Conservation (phyloP, 2,797 vertebrate genomes). For the Antennarius maculatus region DNA sequence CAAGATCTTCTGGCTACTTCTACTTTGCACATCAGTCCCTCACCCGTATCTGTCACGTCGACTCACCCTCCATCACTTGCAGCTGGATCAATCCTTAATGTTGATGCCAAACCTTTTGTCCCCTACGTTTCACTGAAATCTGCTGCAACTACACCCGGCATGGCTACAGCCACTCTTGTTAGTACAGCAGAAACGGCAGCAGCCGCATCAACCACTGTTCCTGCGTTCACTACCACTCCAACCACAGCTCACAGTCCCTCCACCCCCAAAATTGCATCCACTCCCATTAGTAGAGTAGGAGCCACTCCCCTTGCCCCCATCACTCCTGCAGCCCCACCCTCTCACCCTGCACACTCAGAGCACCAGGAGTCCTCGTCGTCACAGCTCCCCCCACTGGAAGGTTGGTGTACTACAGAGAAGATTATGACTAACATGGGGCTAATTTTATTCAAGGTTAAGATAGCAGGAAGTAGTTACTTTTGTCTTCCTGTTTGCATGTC, state of each 20-base stretch:
- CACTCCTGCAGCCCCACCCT: conserved; percentile 71
- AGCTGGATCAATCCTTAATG: conserved; percentile 67
- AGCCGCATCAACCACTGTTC: not conserved
- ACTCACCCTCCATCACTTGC: conserved; percentile 16
- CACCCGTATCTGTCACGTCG: conserved; percentile 13
- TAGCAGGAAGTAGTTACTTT: conserved; percentile 50
- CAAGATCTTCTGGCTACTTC: conserved; percentile 38
- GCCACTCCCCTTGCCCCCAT: conserved; percentile 55
- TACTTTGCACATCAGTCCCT: conserved; percentile 18
- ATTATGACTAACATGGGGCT: conserved; percentile 61
- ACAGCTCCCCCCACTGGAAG: conserved; percentile 79
- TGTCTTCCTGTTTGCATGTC: conserved; percentile 78
- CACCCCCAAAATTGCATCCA: conserved; percentile 31
- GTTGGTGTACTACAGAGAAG: conserved; percentile 81
- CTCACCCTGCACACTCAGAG: conserved; percentile 80
- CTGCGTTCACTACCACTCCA: conserved; percentile 3
- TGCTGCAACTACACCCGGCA: conserved; percentile 14
- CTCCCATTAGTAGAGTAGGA: conserved; percentile 34
- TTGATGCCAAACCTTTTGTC: conserved; percentile 73
- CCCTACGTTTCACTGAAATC: conserved; percentile 54
- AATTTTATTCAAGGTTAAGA: conserved; percentile 53
- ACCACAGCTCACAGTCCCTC: conserved; percentile 21
- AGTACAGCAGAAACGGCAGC: conserved; percentile 7
- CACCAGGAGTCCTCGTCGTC: conserved; percentile 78
- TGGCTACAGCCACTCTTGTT: not conserved